Base-by-base conservation (phyloP, 2,797 vertebrate species). In the Macrochelys suwanniensis region DNA sequence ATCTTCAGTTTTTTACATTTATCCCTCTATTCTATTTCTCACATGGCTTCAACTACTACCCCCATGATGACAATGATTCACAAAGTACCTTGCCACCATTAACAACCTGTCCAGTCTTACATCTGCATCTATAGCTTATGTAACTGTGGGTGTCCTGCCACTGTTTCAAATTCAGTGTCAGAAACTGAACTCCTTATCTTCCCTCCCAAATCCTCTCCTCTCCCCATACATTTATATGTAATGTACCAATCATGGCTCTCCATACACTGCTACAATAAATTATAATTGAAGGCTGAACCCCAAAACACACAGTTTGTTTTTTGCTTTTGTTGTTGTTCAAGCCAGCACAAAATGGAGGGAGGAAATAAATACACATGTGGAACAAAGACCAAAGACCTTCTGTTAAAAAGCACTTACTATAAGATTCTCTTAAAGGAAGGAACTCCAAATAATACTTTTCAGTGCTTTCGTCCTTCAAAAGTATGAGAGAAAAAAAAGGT, bases 401-500 rank as follows among this genome's bases (percentile, higher is more conserved):
- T 89, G 33, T 89, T 91, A 16, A 85, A 88, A 89, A 84, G 0
- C 53, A 87, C 53, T 89, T 87, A 74, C 57, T 88, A 25, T 47
- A 92, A 85, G n/a, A 57, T 3, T 89, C 2, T 85, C 19, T 78
- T 49, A 77, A 90, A 93, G 4, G 23, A 23, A 92, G 84, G 31
- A 76, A 82, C 10, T 5, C 25, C 10, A 88, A 91, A 94, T 86
- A 94, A 74, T 76, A 4, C 89, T 88, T 82, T 86, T 45, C 9
- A 5, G 51, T 80, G 33, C 2, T 56, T 87, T 93, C 80, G 88
- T 82, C 28, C 90, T 96, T 91, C 49, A 89, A 76, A 50, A 84
- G 95, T 77, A n/a, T 91, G 54, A 94, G 92, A 82, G 45, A 86
- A 95, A 82, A 16, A 92, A 49, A 65, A 87, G 68, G 42, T 56